phyloP scores from a whole-genome alignment of 2,113 vertebrate species.

The Willisornis vidua region DNA sequence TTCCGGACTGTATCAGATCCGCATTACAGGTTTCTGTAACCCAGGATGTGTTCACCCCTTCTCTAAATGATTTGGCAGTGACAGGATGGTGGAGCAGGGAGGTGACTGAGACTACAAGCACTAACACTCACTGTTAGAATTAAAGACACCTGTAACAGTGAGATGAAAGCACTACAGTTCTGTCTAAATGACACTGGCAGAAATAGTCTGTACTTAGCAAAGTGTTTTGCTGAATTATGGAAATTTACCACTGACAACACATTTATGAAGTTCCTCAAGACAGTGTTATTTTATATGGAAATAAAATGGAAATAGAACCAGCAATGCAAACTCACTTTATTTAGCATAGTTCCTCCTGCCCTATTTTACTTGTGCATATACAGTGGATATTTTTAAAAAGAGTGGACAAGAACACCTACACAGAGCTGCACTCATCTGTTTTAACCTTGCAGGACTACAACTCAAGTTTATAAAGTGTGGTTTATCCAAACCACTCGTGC shows the following conservation, averaged over 20 bases:
- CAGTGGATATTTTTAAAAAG: background rate
- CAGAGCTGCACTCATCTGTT: background rate
- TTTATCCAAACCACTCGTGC: background rate
- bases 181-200: background rate
- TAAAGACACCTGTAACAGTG: background rate
- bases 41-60: background rate
- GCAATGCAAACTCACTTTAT: background rate
- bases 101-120: background rate
- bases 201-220: background rate
- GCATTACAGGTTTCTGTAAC: background rate
- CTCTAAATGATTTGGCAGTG: background rate
- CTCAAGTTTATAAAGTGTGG: background rate
- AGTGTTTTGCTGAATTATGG: background rate
- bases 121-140: background rate
- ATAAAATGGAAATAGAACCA: background rate
- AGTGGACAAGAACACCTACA: background rate
- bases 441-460: slow-evolving; percentile 3
- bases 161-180: background rate
- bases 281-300: background rate
- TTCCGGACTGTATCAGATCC: background rate
- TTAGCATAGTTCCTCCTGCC: background rate
- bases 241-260: background rate
- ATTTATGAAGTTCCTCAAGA: background rate
- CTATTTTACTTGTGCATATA: background rate
- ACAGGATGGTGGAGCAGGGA: fast-evolving